Base-by-base conservation (phyloP, 2,888 invertebrate species). In the Parthenolecanium corni region DNA sequence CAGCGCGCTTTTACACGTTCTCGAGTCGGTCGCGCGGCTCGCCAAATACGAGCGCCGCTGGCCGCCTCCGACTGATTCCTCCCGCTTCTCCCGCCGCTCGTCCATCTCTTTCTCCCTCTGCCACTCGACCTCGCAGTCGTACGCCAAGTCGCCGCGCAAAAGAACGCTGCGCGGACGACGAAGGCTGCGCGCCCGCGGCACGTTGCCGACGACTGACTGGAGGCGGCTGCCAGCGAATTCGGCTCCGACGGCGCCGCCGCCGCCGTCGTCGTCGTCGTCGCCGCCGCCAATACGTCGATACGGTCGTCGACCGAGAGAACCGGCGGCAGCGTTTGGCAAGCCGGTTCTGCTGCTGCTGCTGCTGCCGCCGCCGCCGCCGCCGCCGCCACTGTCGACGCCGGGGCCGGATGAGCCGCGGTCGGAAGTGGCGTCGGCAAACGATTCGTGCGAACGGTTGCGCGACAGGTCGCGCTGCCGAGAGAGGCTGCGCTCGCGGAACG, bases 401-500 rank as follows among this genome's bases (percentile, higher is more conserved):
- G 21, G 36, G 23, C 21, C 23, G 21, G 5, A 6, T 11, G 21
- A 18, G n/a, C n/a, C n/a, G n/a, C n/a, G n/a, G n/a, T n/a, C n/a
- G n/a, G n/a, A n/a, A n/a, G n/a, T n/a, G n/a, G n/a, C n/a, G 23
- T 49, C 21, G 18, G 21, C 16, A 3, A 61, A 49, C 16, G 61
- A 49, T 5, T 61, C 51, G 11, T 47, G 31, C 9, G 61, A 61
- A 36, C 47, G 47, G 11, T 61, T 61, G 16, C 61, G 61, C 1
- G 61, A 21, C 23, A 61, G 23, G 20, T 61, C 61, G n/a, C 61
- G 47, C 40, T 61, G 61, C n/a, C 61, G 61, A 9, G 61, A 61
- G 1, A 61, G 21, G n/a, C 61, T 51, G 31, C 61, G 61, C 16
- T 61, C 61, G 9, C 61, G 36, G 12, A 61, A 61, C 20, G 61